A percentile compares a stretch with the other conserved stretches of the same genome.
These are phyloP conservation scores for Brachyhypopomus occidentalis DNA, from an alignment of 2,113 vertebrate genomes.

Conservation along the genomic window DNA sequence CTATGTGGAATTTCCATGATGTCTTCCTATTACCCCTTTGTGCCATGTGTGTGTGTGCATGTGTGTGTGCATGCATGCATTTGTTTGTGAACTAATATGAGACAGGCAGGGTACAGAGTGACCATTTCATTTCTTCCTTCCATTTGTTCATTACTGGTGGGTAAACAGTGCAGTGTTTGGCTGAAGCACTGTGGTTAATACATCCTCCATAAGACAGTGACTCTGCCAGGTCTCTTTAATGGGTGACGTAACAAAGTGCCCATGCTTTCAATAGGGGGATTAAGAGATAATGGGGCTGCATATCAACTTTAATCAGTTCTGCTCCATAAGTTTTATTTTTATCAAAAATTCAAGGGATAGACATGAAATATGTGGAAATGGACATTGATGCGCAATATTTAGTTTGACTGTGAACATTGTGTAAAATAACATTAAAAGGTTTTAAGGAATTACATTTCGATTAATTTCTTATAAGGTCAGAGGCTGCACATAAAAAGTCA, in stretches of 20 bases:
- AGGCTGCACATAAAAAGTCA: no score
- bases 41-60: not conserved
- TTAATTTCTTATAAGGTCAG: not conserved
- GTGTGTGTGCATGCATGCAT: not conserved
- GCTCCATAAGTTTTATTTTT: not conserved
- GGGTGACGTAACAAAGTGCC: constrained; percentile 33
- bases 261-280: constrained; percentile 7
- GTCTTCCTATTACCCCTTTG: not conserved
- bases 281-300: not conserved
- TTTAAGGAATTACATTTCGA: not conserved
- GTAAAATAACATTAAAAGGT: constrained; percentile 1
- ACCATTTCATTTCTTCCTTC: constrained; percentile 20
- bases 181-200: constrained; percentile 26
- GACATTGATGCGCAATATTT: constrained; percentile 1
- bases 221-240: constrained; percentile 2
- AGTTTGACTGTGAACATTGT: constrained; percentile 11
- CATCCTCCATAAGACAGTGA: constrained; percentile 27
- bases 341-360: constrained; percentile 16
- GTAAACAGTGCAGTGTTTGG: constrained; percentile 43
- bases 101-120: constrained; percentile 17
- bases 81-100: not conserved
- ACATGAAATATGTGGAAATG: constrained; percentile 16
- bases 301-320: constrained; percentile 20
- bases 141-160: constrained; percentile 38
- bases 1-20: constrained; percentile 8